Evolutionary conservation across 2,797 vertebrate species (phyloP).

Genomic region (Parauchenoglanis ngamensis): DNA sequence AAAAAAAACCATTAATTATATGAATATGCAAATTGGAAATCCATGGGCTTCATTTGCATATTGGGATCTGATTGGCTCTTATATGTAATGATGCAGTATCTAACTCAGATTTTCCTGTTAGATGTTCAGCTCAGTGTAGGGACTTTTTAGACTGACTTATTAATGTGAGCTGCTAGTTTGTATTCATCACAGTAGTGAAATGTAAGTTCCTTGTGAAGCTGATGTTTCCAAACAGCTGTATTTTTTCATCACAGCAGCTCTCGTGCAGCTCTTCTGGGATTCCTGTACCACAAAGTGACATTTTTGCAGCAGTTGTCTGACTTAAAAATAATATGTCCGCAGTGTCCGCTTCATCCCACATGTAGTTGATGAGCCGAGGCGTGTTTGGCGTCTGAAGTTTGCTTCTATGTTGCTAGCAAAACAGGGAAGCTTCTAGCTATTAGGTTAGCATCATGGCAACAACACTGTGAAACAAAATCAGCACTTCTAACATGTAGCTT

Average conservation of each 20-base stretch:
- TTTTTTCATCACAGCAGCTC: background rate
- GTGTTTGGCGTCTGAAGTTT: background rate
- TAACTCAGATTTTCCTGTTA: background rate
- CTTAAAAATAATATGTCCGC: slow-evolving; percentile 1
- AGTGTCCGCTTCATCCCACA: background rate
- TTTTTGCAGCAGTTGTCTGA: background rate
- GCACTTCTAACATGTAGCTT: background rate
- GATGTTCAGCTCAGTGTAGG: background rate
- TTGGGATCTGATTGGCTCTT: background rate
- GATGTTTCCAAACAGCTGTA: background rate
- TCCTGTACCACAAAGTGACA: background rate
- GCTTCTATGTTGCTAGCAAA: background rate
- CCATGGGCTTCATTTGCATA: background rate
- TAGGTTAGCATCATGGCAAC: background rate
- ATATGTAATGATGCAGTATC: background rate
- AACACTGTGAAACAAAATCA: background rate
- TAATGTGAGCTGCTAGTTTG: background rate
- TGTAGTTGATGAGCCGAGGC: background rate
- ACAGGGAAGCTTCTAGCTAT: background rate
- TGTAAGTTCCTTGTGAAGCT: background rate
- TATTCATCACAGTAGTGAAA: background rate
- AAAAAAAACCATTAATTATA: background rate
- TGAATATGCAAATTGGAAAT: background rate
- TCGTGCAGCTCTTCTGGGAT: background rate
- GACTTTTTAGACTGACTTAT: background rate